phyloP scores from a whole-genome alignment of 2,113 vertebrate species.

The Mormyrus lacerda region DNA sequence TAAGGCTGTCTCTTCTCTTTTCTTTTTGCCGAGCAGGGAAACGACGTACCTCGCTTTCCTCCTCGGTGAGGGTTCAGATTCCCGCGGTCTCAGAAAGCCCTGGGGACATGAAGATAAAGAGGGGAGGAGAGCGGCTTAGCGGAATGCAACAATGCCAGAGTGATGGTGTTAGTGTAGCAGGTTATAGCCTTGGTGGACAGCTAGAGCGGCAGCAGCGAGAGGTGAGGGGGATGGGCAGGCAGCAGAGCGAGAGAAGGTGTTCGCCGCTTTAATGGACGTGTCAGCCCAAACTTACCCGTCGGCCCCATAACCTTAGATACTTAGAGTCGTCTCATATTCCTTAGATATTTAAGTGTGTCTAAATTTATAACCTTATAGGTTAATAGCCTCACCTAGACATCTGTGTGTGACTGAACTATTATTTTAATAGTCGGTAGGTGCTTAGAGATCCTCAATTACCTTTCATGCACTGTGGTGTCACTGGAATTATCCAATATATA shows the following conservation, averaged over 20 bases:
- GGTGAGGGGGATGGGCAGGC: not conserved
- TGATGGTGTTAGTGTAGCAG: not conserved
- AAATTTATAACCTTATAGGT: not conserved
- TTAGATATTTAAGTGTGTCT: slow-evolving; percentile 3
- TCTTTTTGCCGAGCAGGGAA: not conserved
- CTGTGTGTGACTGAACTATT: not conserved
- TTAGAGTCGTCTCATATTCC: not conserved
- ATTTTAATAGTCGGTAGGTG: not conserved
- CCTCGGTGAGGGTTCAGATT: too few species aligned
- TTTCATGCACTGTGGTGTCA: not conserved
- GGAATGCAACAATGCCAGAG: not conserved
- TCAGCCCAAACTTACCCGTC: not conserved
- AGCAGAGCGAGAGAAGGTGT: not conserved
- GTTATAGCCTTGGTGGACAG: not conserved
- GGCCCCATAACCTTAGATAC: not conserved
- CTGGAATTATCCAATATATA: not conserved
- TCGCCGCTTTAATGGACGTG: not conserved
- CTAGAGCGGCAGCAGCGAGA: not conserved
- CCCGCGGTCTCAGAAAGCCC: not conserved
- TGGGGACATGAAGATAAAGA: not conserved
- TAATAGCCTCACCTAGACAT: slow-evolving; percentile 1
- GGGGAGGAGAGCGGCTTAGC: not conserved
- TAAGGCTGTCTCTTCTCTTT: not conserved
- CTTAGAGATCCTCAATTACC: not conserved
- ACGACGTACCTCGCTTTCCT: not conserved